Percentiles rank a stretch among this genome's conserved stretches.
These are phyloP conservation scores for Barnardius zonarius DNA, from an alignment of 2,113 vertebrate species.

Conservation along the genomic window DNA sequence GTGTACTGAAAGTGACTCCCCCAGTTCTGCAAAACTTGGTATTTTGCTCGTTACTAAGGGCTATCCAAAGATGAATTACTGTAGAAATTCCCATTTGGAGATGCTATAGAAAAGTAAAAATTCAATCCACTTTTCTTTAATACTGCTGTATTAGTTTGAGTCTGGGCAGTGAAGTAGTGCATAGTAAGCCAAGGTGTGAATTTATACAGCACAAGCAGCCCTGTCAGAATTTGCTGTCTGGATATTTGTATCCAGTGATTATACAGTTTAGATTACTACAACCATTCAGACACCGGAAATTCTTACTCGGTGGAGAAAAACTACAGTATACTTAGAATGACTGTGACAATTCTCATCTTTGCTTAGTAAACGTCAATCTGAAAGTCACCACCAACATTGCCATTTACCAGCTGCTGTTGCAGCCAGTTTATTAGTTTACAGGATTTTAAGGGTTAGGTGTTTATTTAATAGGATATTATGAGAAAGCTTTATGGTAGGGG, in stretches of 20 bases:
- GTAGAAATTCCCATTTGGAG: neutral
- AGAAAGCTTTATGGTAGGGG: conserved; percentile 57
- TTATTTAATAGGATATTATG: conserved; percentile 59
- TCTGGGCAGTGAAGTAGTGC: neutral
- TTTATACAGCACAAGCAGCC: neutral
- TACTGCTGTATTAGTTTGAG: neutral
- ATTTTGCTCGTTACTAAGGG: neutral
- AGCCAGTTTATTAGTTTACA: conserved; percentile 56
- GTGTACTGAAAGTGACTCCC: neutral
- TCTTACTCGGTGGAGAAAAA: neutral
- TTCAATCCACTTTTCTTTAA: neutral
- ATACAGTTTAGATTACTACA: neutral
- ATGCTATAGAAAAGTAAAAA: neutral
- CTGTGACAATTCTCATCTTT: neutral
- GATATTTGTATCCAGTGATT: neutral
- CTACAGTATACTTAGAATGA: neutral
- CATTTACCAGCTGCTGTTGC: conserved; percentile 55
- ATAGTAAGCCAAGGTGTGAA: neutral
- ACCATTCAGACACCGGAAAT: neutral
- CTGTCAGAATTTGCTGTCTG: neutral
- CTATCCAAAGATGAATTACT: neutral
- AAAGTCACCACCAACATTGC: neutral
- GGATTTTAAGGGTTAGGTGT: conserved; percentile 38
- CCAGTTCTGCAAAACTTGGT: neutral
- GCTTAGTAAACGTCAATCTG: neutral